Conservation (phyloP, 2,113 vertebrate genomes). For the Bostrychus sinensis region DNA sequence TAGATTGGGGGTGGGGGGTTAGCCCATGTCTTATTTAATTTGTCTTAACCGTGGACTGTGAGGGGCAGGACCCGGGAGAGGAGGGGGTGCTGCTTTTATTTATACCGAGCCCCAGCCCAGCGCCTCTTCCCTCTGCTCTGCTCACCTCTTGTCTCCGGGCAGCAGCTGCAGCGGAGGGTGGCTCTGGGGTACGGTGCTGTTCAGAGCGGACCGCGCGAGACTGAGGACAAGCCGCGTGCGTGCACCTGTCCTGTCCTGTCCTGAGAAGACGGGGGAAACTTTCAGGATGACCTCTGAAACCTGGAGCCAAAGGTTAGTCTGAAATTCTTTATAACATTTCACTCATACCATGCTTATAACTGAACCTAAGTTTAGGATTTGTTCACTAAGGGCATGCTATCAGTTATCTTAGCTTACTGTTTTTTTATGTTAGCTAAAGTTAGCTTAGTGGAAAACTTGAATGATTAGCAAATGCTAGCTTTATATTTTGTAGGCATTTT, state of each 20-base stretch:
- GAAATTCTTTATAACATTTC: too few relatives aligned
- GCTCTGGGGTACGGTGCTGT: not conserved
- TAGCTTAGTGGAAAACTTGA: too few relatives aligned
- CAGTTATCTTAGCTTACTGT: not conserved
- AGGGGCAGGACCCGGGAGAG: not conserved
- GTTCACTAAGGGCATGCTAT: too few relatives aligned
- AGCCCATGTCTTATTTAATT: too few relatives aligned
- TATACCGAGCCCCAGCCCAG: constrained; percentile 39
- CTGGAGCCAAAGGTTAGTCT: not conserved
- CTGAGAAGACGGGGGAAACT: not conserved
- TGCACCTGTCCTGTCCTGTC: too few relatives aligned
- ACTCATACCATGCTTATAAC: not conserved
- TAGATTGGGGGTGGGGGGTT: too few relatives aligned
- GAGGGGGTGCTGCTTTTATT: constrained; percentile 25
- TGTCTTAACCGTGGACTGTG: not conserved
- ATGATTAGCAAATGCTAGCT: too few relatives aligned
- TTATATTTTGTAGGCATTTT: too few relatives aligned
- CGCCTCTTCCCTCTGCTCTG: constrained; percentile 27
- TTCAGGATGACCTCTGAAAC: not conserved
- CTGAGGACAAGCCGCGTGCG: not conserved
- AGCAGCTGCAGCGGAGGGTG: constrained; percentile 1
- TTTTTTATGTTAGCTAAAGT: not conserved
- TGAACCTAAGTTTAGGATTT: not conserved
- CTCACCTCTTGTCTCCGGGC: constrained; percentile 15
- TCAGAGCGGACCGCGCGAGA: not conserved